Evolutionary conservation across 1,140 invertebrate genomes (phyloP).

Genomic region (Anadara kagoshimensis): DNA sequence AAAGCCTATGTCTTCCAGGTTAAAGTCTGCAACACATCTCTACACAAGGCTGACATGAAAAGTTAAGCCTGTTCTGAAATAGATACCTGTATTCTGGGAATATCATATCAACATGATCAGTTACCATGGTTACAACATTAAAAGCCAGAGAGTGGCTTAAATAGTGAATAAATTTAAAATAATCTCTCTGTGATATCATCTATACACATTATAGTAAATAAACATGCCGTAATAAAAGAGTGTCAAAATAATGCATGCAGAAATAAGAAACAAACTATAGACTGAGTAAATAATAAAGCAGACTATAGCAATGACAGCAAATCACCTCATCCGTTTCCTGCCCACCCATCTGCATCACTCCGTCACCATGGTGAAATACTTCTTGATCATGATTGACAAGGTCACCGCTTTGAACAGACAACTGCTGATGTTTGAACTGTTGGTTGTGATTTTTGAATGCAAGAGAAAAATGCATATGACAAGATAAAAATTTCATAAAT

Average conservation of each 20-base stretch:
- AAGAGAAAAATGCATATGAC: too few species aligned
- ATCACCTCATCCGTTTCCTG: slow-evolving; percentile 48
- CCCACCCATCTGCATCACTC: slow-evolving; percentile 36
- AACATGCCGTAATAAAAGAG: neutral
- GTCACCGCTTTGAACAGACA: slow-evolving; percentile 69
- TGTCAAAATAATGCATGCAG: slow-evolving; percentile 1
- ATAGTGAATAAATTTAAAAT: neutral
- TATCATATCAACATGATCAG: too few species aligned
- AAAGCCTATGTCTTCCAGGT: too few species aligned
- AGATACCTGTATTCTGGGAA: too few species aligned
- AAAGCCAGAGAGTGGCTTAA: slow-evolving; percentile 4
- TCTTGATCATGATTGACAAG: slow-evolving; percentile 59
- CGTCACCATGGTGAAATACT: slow-evolving; percentile 57
- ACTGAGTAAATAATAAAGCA: neutral
- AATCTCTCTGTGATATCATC: neutral
- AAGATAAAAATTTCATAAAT: too few species aligned
- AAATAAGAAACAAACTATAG: too few species aligned
- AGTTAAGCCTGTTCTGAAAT: too few species aligned
- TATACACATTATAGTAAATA: neutral
- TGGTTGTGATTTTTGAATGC: too few species aligned
- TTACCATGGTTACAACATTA: neutral
- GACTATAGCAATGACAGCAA: slow-evolving; percentile 32
- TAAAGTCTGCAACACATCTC: too few species aligned
- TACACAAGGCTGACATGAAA: too few species aligned
- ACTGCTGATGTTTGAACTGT: slow-evolving; percentile 65